Percentiles rank a stretch among this genome's conserved stretches.
Evolutionary conservation across 2,113 vertebrate species (phyloP).

Genomic region (Oplegnathus fasciatus): DNA sequence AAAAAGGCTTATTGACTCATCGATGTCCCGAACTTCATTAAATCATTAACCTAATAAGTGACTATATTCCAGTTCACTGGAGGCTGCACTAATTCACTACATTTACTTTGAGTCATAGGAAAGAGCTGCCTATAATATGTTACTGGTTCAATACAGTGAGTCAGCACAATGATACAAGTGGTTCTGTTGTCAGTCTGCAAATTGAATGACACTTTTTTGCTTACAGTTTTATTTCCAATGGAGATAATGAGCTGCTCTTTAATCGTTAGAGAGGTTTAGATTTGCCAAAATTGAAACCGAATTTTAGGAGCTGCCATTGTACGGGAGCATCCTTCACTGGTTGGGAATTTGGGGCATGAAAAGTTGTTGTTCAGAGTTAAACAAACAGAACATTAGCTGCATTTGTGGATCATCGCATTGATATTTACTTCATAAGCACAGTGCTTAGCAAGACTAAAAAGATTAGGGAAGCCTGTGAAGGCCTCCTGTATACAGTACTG

Average conservation of each 20-base stretch:
- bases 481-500: neutral
- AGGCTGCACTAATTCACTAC: neutral
- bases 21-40: conserved; percentile 32
- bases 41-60: conserved; percentile 35
- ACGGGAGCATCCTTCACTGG: neutral
- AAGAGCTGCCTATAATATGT: neutral
- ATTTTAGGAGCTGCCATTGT: neutral
- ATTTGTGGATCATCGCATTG: neutral
- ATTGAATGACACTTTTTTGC: neutral
- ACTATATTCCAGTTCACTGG: conserved; percentile 24
- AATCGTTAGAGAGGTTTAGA: neutral
- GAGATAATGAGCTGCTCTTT: neutral
- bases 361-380: neutral
- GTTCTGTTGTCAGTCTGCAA: neutral
- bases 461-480: neutral
- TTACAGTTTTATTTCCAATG: neutral
- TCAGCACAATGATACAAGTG: neutral
- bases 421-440: neutral
- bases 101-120: neutral
- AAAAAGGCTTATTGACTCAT: conserved; percentile 33
- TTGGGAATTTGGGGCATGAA: neutral
- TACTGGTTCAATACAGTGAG: neutral
- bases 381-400: neutral
- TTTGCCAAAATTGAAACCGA: neutral
- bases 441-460: neutral